Conservation (phyloP, 2,797 vertebrate genomes). For the Lemur catta region DNA sequence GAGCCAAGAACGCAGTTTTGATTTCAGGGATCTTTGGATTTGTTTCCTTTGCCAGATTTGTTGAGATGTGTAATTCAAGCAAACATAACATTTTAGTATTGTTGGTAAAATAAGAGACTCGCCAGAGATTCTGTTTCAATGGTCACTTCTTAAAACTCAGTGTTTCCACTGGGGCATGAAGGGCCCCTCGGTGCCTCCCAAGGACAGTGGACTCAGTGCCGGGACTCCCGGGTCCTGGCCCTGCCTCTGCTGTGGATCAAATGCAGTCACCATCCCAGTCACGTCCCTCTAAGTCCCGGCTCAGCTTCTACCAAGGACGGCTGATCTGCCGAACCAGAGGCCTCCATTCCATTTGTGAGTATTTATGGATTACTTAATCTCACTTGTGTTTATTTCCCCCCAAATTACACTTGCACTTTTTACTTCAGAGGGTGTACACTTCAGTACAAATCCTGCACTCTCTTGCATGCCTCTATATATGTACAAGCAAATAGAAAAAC, state of each 20-base stretch:
- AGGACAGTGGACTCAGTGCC: rapidly evolving
- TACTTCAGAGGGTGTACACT: background rate
- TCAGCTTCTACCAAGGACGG: rapidly evolving
- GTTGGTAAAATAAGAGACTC: background rate
- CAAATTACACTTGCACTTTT: background rate
- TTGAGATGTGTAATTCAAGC: background rate
- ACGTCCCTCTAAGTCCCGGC: background rate
- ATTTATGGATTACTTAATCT: background rate
- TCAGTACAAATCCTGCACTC: background rate
- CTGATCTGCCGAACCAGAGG: rapidly evolving
- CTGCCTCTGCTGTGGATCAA: too few relatives aligned
- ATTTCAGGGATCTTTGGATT: background rate
- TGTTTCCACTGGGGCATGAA: rapidly evolving
- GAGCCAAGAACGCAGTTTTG: rapidly evolving
- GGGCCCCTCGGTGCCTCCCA: background rate
- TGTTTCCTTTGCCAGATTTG: background rate
- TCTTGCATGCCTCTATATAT: rapidly evolving
- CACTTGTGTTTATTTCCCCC: background rate
- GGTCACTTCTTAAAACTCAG: too few relatives aligned
- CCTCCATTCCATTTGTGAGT: background rate
- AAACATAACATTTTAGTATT: background rate
- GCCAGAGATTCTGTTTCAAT: rapidly evolving
- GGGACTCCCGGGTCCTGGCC: background rate
- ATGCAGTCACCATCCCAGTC: rapidly evolving
- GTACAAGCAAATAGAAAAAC: too few relatives aligned